Percentiles rank a stretch among this genome's conserved stretches.
These are phyloP conservation scores for Myrmophylax atrothorax DNA, from an alignment of 2,113 vertebrate species.

Conservation along the genomic window DNA sequence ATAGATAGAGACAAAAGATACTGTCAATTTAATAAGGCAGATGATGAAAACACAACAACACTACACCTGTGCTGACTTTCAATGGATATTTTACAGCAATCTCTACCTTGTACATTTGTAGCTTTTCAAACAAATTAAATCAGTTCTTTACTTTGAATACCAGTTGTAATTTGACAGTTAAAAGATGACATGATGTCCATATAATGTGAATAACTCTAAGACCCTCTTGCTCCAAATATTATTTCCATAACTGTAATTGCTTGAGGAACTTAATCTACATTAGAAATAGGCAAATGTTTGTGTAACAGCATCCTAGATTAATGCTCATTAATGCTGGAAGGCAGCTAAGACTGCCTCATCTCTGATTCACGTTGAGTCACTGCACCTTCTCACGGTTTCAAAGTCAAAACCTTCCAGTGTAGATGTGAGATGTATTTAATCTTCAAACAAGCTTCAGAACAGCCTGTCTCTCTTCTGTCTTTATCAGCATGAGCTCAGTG, in stretches of 20 bases:
- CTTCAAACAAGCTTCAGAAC: background rate
- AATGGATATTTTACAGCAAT: background rate
- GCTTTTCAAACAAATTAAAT: background rate
- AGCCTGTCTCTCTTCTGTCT: background rate
- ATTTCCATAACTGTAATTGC: background rate
- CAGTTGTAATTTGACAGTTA: background rate
- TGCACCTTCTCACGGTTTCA: background rate
- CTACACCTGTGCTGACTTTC: background rate
- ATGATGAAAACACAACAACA: background rate
- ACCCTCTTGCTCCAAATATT: background rate
- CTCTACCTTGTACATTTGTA: background rate
- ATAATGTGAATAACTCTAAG: background rate
- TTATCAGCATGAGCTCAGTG: background rate
- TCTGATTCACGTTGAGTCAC: background rate
- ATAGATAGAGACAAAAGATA: background rate
- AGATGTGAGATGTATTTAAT: constrained; percentile 6
- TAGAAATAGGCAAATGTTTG: background rate
- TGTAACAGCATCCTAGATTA: background rate
- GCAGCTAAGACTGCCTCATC: background rate
- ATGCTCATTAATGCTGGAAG: background rate
- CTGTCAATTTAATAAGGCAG: background rate
- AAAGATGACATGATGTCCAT: background rate
- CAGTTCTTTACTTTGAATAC: background rate
- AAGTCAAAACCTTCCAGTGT: background rate
- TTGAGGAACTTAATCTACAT: background rate